phyloP scores from a whole-genome alignment of 2,797 vertebrate genomes.

The Danio kyathit region DNA sequence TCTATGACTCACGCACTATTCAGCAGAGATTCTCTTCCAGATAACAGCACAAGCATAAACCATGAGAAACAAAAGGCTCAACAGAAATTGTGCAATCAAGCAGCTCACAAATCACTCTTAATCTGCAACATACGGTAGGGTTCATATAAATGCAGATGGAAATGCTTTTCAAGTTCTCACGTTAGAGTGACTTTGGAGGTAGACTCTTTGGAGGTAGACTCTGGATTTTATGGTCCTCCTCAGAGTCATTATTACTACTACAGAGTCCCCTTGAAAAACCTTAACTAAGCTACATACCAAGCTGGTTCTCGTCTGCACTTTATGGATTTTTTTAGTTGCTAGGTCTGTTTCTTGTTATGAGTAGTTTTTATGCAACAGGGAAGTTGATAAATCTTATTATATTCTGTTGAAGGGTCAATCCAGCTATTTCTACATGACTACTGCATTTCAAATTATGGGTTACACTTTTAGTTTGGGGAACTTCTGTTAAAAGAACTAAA shows the following conservation, averaged over 20 bases:
- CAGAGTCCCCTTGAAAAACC: neutral
- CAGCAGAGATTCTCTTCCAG: conserved; percentile 24
- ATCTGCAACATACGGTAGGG: conserved; percentile 25
- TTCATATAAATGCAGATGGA: conserved; percentile 14
- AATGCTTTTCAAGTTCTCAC: conserved; percentile 14
- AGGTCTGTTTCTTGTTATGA: conserved; percentile 12
- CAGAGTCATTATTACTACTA: neutral
- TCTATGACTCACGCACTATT: conserved; percentile 41
- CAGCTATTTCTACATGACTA: no score
- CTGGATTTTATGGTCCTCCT: neutral
- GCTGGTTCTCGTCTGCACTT: neutral
- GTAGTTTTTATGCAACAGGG: neutral
- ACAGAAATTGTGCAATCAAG: conserved; percentile 23
- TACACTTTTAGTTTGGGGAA: no score
- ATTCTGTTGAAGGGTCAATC: neutral
- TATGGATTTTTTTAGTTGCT: neutral
- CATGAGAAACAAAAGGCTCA: conserved; percentile 10
- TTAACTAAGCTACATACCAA: neutral
- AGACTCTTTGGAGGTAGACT: neutral
- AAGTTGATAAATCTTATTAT: neutral
- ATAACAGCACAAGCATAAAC: conserved; percentile 32
- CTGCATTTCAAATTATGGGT: no score
- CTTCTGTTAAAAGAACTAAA: no score
- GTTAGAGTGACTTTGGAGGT: neutral
- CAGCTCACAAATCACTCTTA: conserved; percentile 29